phyloP scores from a whole-genome alignment of 30 jellyfish, hydroid and myxozoan species.

The Aurelia aurita complex sp. Pacific region DNA sequence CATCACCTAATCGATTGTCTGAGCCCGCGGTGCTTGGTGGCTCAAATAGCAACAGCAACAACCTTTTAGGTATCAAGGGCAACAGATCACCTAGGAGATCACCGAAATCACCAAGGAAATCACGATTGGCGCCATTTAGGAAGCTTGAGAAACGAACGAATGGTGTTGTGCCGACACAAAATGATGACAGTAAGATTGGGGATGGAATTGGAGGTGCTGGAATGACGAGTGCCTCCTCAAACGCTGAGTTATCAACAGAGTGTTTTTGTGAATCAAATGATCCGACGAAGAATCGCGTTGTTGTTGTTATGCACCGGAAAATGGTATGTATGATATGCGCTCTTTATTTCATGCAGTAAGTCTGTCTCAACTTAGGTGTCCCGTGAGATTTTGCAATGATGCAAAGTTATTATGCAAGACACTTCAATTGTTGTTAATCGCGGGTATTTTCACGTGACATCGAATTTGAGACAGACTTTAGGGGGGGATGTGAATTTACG shows the following conservation, averaged over 20 bases:
- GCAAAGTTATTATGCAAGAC: too few relatives aligned
- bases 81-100: slow-evolving; percentile 22
- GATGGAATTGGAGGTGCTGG: slow-evolving; percentile 2
- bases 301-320: slow-evolving; percentile 86
- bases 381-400: too few relatives aligned
- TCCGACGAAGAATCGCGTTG: slow-evolving; percentile 31
- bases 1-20: slow-evolving; percentile 2
- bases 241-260: slow-evolving; percentile 46
- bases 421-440: too few relatives aligned
- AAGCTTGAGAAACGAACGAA: slow-evolving; percentile 34
- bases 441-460: too few relatives aligned
- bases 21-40: slow-evolving; percentile 72
- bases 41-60: slow-evolving; percentile 6
- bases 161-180: slow-evolving; percentile 62
- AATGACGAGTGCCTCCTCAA: slow-evolving; percentile 17
- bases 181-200: neutral
- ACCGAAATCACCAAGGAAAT: slow-evolving; percentile 38
- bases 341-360: too few relatives aligned
- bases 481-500: too few relatives aligned
- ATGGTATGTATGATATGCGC: slow-evolving; percentile 51
- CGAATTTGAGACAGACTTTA: too few relatives aligned
- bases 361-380: too few relatives aligned
- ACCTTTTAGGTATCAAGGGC: slow-evolving; percentile 11
- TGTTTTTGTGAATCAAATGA: slow-evolving; percentile 22
- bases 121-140: slow-evolving; percentile 28